Base-by-base conservation (phyloP, 2,797 vertebrate species). In the Neoniphon sammara region DNA sequence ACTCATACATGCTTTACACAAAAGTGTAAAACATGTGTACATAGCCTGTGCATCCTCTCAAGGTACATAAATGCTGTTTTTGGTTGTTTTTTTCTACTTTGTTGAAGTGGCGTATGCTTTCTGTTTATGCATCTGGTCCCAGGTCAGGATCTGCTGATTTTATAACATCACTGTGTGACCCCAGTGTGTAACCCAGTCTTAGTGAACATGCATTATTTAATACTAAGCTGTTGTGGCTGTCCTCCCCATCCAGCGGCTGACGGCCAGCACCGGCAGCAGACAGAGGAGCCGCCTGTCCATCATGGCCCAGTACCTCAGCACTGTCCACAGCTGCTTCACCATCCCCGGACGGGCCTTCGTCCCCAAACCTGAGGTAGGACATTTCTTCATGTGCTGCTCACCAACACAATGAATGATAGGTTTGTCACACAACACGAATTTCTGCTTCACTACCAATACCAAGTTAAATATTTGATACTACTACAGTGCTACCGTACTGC, bases 251-350 rank as follows among this genome's bases (percentile, higher is more conserved):
- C 62, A 99, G 98, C 95, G 98, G 83, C 90, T 99, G 73, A 94
- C 90, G 2, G 98, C 97, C 77, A 94, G 91, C 80, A 94, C 95
- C 0, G 86, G 94, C 77, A 94, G 93, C 88, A 94, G 56, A 30
- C 97, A 98, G 73, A 94, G 96, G 62, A 97, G 97, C 80, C 95
- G 98, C n/a, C 93, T 99, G 58, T 99, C 98, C 42, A 17, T 99
- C 65, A 97, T 99, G 96, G 92, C 97, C 60, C 98, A 99, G 90
- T 94, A 97, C 87, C 96, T 98, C 73, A 97, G 97, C 85, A 89
- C 71, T 0, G 96, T 99, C 36, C 92, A 85, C 64, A 95, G 90
- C 83, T 75, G 96, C 88, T 97, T 99, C 47, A 85, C 94, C 39
- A 98, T 99, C 90, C 96, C 98, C 0, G 98, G 98, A 42, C 87